Percentiles rank a stretch among this genome's conserved stretches.
phyloP scores from a whole-genome alignment of 2,888 invertebrate genomes.

The Craniophora ligustri region DNA sequence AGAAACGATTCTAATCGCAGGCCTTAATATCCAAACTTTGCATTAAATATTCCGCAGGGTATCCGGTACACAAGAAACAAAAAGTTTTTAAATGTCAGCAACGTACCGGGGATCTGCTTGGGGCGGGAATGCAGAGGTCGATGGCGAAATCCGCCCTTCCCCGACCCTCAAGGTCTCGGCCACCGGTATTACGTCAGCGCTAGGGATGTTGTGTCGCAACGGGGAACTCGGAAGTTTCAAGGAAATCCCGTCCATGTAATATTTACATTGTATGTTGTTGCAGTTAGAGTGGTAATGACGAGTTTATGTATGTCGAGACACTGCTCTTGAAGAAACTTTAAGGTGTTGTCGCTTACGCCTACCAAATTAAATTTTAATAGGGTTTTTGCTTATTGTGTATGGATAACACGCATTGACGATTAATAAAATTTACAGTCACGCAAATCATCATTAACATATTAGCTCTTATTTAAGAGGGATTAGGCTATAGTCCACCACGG shows the following conservation, averaged over 20 bases:
- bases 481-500: too few species aligned
- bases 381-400: too few species aligned
- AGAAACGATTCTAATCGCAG: not conserved
- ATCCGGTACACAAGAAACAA: conserved; percentile 18
- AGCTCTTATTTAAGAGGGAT: too few species aligned
- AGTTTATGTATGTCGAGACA: not conserved
- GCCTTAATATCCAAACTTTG: not conserved
- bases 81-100: conserved; percentile 40
- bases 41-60: not conserved
- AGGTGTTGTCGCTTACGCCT: too few species aligned
- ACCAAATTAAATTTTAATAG: too few species aligned
- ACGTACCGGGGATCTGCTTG: conserved; percentile 27
- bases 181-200: conserved; percentile 66
- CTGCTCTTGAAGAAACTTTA: too few species aligned
- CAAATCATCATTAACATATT: too few species aligned
- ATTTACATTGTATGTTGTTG: not conserved
- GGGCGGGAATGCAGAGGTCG: conserved; percentile 53
- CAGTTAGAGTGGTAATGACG: not conserved
- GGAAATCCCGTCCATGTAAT: not conserved
- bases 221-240: conserved; percentile 18
- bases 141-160: conserved; percentile 55
- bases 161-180: conserved; percentile 63
- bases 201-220: conserved; percentile 36
- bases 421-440: too few species aligned
- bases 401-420: too few species aligned